Evolutionary conservation across 2,113 vertebrate species (phyloP), one percentile per base, ranked within the genome.

Genomic region (Ophiodon elongatus): DNA sequence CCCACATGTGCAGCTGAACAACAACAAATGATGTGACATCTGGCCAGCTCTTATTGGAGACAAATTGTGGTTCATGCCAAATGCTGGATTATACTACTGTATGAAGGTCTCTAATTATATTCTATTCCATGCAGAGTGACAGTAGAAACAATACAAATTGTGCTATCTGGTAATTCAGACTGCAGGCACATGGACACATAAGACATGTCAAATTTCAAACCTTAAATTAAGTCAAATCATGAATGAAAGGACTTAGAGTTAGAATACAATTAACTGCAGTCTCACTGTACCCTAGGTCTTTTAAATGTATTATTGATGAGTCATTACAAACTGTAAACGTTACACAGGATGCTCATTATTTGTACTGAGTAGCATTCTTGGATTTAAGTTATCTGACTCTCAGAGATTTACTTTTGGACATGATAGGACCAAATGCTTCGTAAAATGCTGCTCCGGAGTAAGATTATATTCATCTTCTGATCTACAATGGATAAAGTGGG

Each of bases 1-100:
- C 63, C 78, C 41, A 78, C 64, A 79, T 86, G 66, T 73, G 25
- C 21, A 56, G 41, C 65, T 45, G 23, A 76, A 81, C 47, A 47
- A 21, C 35, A 84, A 59, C 29, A 68, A 66, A 68, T 35, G 1
- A 78, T 9, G 43, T 41, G 57, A 80, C 85, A 89, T 87, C 76
- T 87, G 85, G 50, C 35, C 74, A 85, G 59, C n/a, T 84, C 57
- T 76, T 68, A 62, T 8, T 15, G 15, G n/a, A 79, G 71, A 31
- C 33, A 69, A 54, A 70, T 6, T 73, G 17, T 41, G 25, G 43
- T 63, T 43, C 59, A n/a, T 62, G 73, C 29, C 23, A 65, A 65
- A 73, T 41, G 10, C 72, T 62, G 45, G 15, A 81, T 85, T 81
- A 54, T 37, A 17, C 69, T 71, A 47, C 71, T 62, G 19, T 45